phyloP scores from a whole-genome alignment of 2,113 vertebrate species.

The Scartelaos histophorus region DNA sequence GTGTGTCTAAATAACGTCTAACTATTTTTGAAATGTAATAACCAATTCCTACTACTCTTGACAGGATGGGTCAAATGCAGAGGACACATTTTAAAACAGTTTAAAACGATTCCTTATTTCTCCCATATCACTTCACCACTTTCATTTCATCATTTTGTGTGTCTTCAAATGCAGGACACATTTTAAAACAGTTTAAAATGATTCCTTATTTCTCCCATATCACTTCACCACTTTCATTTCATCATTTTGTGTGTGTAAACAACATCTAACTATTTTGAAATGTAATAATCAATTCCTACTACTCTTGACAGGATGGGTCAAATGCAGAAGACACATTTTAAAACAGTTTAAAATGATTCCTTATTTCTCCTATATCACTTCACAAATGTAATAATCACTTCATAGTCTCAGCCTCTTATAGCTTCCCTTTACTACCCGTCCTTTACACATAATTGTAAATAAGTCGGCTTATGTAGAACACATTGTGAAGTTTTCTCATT shows the following conservation, averaged over 20 bases:
- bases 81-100: no score
- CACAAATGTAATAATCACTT: constrained; percentile 1
- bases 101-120: no score
- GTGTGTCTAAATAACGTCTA: background rate
- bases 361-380: background rate
- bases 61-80: no score
- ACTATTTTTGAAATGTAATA: no score
- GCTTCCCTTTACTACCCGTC: constrained; percentile 2
- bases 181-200: no score
- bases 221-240: background rate
- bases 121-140: background rate
- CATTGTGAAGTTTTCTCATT: constrained; percentile 34
- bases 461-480: constrained; percentile 40
- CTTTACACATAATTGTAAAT: constrained; percentile 35
- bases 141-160: background rate
- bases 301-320: no score
- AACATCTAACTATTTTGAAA: background rate
- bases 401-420: background rate
- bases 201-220: background rate
- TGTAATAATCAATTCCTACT: no score
- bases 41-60: no score
- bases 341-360: no score
- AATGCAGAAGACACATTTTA: no score
- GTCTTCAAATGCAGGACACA: no score
- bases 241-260: background rate